Conservation (phyloP, 2,113 vertebrate genomes). For the Morone chrysops region DNA sequence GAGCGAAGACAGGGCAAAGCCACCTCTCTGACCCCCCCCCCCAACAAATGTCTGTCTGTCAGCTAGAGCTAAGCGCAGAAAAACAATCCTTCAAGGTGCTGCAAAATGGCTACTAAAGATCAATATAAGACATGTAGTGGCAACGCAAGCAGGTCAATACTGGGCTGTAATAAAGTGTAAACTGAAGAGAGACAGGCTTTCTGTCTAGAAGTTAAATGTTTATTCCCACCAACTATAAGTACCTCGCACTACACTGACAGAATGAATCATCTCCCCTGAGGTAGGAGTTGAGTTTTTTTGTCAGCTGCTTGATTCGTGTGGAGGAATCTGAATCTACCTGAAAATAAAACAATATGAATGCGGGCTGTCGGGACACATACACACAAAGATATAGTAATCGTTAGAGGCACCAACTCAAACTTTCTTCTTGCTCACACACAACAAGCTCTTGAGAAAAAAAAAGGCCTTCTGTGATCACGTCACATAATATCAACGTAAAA, state of each 20-base stretch:
- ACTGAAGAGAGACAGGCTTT: slow-evolving; percentile 4
- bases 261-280: slow-evolving; percentile 24
- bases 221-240: slow-evolving; percentile 25
- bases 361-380: neutral
- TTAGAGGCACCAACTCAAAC: neutral
- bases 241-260: slow-evolving; percentile 3
- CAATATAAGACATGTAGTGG: slow-evolving; percentile 45
- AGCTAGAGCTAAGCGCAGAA: slow-evolving; percentile 26
- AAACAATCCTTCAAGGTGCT: slow-evolving; percentile 45
- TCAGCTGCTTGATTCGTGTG: neutral
- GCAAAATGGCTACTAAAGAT: slow-evolving; percentile 36
- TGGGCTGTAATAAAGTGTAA: slow-evolving; percentile 16
- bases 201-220: slow-evolving; percentile 31
- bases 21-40: neutral
- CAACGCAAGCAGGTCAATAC: slow-evolving; percentile 40
- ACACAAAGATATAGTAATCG: neutral
- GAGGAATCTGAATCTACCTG: slow-evolving; percentile 2
- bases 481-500: neutral
- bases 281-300: neutral
- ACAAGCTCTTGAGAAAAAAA: slow-evolving; percentile 1
- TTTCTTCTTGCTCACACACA: slow-evolving; percentile 3
- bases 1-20: slow-evolving; percentile 25
- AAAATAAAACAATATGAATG: neutral
- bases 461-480: neutral
- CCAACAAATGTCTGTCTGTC: slow-evolving; percentile 34